These are phyloP conservation scores for Drosophila persimilis DNA, from an alignment of 1,140 invertebrate genomes.

Conservation along the genomic window DNA sequence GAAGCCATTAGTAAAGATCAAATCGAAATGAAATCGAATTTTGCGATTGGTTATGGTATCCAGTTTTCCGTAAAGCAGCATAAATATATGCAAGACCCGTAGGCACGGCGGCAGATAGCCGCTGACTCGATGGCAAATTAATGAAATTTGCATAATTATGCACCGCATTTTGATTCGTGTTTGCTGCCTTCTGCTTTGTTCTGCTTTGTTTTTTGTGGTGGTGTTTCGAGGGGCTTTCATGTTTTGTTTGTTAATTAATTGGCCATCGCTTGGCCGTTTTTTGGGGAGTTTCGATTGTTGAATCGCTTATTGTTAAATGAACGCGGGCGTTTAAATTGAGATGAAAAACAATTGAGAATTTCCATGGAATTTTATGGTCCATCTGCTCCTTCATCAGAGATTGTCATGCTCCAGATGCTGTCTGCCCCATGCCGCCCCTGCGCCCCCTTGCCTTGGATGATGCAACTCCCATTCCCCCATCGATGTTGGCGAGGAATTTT, in stretches of 20 bases:
- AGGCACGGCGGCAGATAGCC: too few relatives aligned
- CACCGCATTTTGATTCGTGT: conserved; percentile 63
- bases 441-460: conserved; percentile 31
- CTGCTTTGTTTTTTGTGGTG: neutral
- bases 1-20: neutral
- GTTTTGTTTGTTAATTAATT: conserved; percentile 79
- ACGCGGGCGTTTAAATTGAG: conserved; percentile 34
- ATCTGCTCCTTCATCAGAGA: conserved; percentile 1
- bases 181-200: conserved; percentile 32
- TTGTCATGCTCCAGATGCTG: conserved; percentile 36
- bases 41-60: conserved; percentile 12
- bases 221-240: conserved; percentile 40
- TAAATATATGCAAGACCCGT: conserved; percentile 58
- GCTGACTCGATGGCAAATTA: conserved; percentile 54
- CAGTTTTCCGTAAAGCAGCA: conserved; percentile 38
- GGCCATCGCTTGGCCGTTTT: conserved; percentile 26
- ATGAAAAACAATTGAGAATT: conserved; percentile 33
- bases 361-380: conserved; percentile 30
- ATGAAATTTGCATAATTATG: conserved; percentile 75
- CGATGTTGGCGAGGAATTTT: conserved; percentile 46
- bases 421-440: conserved; percentile 12
- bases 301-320: conserved; percentile 37
- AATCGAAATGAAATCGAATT: conserved; percentile 35
- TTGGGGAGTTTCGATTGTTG: neutral
- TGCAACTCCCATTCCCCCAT: conserved; percentile 1